Conservation (phyloP, 2,888 invertebrate genomes). For the Horisme vitalbata region DNA sequence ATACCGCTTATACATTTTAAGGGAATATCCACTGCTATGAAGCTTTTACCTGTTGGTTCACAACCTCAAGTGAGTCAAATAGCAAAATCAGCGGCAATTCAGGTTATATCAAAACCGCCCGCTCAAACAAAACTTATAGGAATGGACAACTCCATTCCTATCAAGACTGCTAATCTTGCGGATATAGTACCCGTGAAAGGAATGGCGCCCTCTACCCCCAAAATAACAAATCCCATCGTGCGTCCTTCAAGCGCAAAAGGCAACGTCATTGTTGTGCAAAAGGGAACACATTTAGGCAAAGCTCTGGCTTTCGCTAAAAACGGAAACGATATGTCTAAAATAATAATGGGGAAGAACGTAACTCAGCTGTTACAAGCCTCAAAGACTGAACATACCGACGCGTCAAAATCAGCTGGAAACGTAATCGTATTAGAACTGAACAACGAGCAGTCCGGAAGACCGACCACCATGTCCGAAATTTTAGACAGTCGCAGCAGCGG, state of each 20-base stretch:
- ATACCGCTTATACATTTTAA: constrained; percentile 74
- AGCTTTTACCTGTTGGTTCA: constrained; percentile 71
- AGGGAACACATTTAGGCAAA: constrained; percentile 79
- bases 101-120: constrained; percentile 63
- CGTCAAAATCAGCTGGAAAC: constrained; percentile 65
- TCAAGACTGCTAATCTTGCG: constrained; percentile 74
- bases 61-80: constrained; percentile 53
- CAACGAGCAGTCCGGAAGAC: constrained; percentile 70
- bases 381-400: constrained; percentile 62
- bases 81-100: constrained; percentile 52
- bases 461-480: constrained; percentile 76
- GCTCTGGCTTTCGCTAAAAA: constrained; percentile 74
- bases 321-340: constrained; percentile 75
- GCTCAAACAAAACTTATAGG: constrained; percentile 59
- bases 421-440: constrained; percentile 76
- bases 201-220: constrained; percentile 63
- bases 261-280: constrained; percentile 84
- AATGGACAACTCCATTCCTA: constrained; percentile 42
- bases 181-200: constrained; percentile 76
- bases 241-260: constrained; percentile 76
- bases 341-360: constrained; percentile 79
- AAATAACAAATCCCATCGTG: constrained; percentile 70
- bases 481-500: constrained; percentile 60
- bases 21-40: constrained; percentile 73
- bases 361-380: constrained; percentile 72